Conservation (phyloP, 2,113 vertebrate species). For the Empidonax alnorum region DNA sequence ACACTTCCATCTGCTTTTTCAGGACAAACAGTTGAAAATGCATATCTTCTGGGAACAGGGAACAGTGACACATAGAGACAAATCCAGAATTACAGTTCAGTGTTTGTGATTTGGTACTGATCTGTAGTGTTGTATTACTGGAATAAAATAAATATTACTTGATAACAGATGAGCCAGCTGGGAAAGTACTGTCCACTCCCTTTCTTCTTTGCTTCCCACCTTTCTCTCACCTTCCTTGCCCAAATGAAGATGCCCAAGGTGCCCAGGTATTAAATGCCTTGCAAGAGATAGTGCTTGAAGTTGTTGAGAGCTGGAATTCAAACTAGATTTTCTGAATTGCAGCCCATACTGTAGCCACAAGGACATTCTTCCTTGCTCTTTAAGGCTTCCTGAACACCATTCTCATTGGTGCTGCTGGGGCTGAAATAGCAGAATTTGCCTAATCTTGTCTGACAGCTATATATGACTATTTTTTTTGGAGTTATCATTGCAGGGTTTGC, state of each 20-base stretch:
- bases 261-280: not conserved
- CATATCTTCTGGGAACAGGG: not conserved
- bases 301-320: constrained; percentile 7
- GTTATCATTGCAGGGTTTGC: not conserved
- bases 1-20: not conserved
- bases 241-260: not conserved
- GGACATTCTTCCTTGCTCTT: not conserved
- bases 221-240: not conserved
- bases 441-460: not conserved
- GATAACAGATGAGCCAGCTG: not conserved
- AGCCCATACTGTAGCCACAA: not conserved
- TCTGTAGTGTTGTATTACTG: not conserved
- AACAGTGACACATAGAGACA: not conserved
- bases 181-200: not conserved
- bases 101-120: not conserved
- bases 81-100: not conserved
- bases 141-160: not conserved
- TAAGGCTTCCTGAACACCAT: not conserved
- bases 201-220: not conserved
- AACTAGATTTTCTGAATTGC: not conserved
- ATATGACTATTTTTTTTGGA: not conserved
- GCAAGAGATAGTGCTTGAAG: not conserved
- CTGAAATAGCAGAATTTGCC: constrained; percentile 11
- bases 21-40: not conserved
- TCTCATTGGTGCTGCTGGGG: not conserved